These are phyloP conservation scores for Leucoma salicis DNA, from an alignment of 2,888 invertebrate genomes.

Conservation along the genomic window DNA sequence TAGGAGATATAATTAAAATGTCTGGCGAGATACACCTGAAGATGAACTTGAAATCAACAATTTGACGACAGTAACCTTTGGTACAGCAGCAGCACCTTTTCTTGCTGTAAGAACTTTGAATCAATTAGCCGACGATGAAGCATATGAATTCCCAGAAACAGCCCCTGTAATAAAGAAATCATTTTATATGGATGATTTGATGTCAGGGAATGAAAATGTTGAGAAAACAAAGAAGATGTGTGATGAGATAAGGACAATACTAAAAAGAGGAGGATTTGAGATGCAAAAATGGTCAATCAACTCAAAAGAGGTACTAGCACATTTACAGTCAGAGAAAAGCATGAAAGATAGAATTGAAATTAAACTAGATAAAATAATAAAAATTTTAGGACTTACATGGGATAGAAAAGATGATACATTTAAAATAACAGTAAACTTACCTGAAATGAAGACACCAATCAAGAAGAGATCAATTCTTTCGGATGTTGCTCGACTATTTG, in stretches of 20 bases:
- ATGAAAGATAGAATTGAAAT: neutral
- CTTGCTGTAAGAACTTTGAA: conserved; percentile 25
- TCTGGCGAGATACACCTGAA: neutral
- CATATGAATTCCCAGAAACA: neutral
- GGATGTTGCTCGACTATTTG: neutral
- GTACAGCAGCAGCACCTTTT: conserved; percentile 24
- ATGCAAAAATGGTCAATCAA: conserved; percentile 14
- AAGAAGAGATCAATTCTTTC: neutral
- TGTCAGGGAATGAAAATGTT: conserved; percentile 10
- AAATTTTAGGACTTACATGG: neutral
- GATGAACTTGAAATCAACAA: neutral
- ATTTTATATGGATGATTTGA: conserved; percentile 9
- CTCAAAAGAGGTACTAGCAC: neutral
- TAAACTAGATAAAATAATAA: neutral
- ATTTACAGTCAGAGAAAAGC: neutral
- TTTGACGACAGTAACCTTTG: conserved; percentile 14
- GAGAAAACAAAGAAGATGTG: conserved; percentile 6
- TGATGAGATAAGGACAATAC: conserved; percentile 5
- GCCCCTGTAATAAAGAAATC: neutral
- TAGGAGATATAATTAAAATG: conserved; percentile 32
- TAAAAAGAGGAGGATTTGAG: conserved; percentile 13
- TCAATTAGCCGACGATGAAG: conserved; percentile 22
- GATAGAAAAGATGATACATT: neutral
- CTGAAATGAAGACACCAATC: neutral
- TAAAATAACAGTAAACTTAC: neutral